Evolutionary conservation across 2,888 invertebrate species (phyloP).

Genomic region (Bellardia pandia): DNA sequence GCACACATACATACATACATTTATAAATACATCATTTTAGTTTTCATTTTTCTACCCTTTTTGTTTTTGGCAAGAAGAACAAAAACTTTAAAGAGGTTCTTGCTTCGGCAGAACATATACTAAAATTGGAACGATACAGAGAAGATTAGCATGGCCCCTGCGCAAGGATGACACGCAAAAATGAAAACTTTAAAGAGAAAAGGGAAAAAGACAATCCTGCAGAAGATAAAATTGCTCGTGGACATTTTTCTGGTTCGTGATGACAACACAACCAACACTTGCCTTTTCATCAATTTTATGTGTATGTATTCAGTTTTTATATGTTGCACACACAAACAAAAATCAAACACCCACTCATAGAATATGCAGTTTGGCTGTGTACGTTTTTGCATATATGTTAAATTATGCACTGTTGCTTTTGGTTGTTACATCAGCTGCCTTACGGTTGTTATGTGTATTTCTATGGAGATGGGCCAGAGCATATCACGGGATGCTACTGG

Average conservation of each 20-base stretch:
- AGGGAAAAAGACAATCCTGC: neutral
- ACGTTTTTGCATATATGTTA: conserved; percentile 24
- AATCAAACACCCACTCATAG: neutral
- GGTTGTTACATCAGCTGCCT: conserved; percentile 51
- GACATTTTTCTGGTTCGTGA: conserved; percentile 68
- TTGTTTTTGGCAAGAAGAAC: neutral
- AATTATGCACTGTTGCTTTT: conserved; percentile 69
- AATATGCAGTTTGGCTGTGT: neutral
- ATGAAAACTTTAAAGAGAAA: neutral
- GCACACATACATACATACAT: neutral
- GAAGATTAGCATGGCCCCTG: too few species aligned
- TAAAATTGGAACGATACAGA: conserved; percentile 86
- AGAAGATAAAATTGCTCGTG: conserved; percentile 63
- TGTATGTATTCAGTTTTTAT: neutral
- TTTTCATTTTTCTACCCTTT: neutral
- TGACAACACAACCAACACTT: conserved; percentile 68
- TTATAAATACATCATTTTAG: conserved; percentile 21
- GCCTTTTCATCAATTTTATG: conserved; percentile 64
- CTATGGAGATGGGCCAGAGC: conserved; percentile 3
- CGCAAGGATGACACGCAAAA: too few species aligned
- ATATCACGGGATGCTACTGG: conserved; percentile 34
- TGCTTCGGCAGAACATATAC: conserved; percentile 92
- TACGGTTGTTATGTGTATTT: conserved; percentile 34
- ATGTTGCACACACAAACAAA: conserved; percentile 1
- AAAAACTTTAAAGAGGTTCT: conserved; percentile 84